These are phyloP conservation scores for Macrotus californicus DNA, from an alignment of 2,113 vertebrate genomes.

Conservation along the genomic window DNA sequence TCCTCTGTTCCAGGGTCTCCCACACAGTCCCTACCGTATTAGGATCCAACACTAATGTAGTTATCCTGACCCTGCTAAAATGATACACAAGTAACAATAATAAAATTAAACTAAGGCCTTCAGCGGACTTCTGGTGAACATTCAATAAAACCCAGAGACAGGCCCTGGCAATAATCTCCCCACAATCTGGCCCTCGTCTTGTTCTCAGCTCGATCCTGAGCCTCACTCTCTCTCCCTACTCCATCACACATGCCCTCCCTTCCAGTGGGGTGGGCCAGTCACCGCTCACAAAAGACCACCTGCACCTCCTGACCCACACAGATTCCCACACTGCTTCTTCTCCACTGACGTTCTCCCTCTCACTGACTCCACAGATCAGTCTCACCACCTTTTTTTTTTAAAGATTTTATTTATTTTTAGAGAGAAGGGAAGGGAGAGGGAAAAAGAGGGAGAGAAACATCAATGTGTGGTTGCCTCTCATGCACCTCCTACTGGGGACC, in stretches of 20 bases:
- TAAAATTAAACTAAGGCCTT: background rate
- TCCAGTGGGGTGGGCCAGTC: background rate
- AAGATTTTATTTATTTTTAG: too few relatives aligned
- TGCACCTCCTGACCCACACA: accelerated
- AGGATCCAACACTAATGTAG: background rate
- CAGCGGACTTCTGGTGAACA: background rate
- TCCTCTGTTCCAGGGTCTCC: background rate
- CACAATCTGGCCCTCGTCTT: background rate
- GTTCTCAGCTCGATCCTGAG: background rate
- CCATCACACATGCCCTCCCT: background rate
- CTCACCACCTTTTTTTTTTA: background rate
- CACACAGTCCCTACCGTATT: background rate
- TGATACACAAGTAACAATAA: background rate
- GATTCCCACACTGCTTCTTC: background rate
- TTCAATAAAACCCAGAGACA: background rate
- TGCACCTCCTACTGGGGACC: too few relatives aligned
- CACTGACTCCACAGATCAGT: background rate
- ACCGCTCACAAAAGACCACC: background rate
- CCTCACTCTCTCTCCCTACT: background rate
- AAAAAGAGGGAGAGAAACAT: too few relatives aligned
- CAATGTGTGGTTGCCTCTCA: too few relatives aligned
- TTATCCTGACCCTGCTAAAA: background rate
- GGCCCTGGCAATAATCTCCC: background rate
- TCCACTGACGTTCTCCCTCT: too few relatives aligned
- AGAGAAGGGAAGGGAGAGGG: too few relatives aligned